Evolutionary conservation across 2,888 invertebrate genomes (phyloP).

Genomic region (Agrotis exclamationis): DNA sequence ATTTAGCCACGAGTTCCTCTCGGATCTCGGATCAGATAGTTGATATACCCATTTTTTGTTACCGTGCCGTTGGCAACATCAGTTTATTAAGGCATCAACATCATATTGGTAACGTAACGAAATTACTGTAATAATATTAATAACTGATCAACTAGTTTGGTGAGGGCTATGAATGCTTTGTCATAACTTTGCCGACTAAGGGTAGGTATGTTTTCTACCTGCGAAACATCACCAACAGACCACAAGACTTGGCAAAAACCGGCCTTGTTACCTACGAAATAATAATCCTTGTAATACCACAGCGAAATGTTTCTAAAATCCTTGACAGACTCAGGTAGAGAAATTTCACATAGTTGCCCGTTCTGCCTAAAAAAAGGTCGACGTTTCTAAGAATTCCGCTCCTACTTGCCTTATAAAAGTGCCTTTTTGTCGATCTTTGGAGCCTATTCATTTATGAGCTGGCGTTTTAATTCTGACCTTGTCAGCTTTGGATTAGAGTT

Average conservation of each 20-base stretch:
- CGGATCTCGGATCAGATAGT: too few relatives aligned
- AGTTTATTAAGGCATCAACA: too few relatives aligned
- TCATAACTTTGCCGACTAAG: neutral
- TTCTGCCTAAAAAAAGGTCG: conserved; percentile 75
- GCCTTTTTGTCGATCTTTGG: conserved; percentile 54
- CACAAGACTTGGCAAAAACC: conserved; percentile 22
- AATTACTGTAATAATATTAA: too few relatives aligned
- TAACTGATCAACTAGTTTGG: too few relatives aligned
- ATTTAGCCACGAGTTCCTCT: too few relatives aligned
- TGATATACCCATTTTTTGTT: too few relatives aligned
- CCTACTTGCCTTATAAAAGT: conserved; percentile 50
- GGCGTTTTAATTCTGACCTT: conserved; percentile 50
- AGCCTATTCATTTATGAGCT: conserved; percentile 39
- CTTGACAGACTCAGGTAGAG: conserved; percentile 75
- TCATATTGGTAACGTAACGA: too few relatives aligned
- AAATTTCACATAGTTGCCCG: conserved; percentile 72
- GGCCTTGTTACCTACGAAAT: conserved; percentile 7
- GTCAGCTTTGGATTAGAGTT: conserved; percentile 7
- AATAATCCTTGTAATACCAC: conserved; percentile 36
- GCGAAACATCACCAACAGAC: conserved; percentile 13
- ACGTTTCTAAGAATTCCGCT: conserved; percentile 81
- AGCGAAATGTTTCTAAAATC: conserved; percentile 59
- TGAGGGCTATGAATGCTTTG: too few relatives aligned
- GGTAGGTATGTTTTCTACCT: conserved; percentile 25
- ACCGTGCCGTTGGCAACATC: too few relatives aligned